A percentile compares a stretch with the other conserved stretches of the same genome.
phyloP scores from a whole-genome alignment of 1,140 invertebrate genomes.

The Drusus annulatus region DNA sequence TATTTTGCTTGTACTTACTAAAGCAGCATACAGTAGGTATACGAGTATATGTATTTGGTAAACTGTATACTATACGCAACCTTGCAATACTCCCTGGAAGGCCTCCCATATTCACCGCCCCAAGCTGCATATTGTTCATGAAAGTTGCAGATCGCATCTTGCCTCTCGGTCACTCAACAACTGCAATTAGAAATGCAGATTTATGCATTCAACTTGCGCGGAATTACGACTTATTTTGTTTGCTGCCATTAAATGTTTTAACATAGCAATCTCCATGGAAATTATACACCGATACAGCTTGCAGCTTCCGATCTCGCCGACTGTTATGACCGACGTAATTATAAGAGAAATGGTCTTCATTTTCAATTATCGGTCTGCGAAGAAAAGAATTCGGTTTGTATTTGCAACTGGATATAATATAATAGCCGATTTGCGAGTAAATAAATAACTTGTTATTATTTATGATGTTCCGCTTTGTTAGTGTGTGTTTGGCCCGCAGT shows the following conservation, averaged over 20 bases:
- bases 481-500: too few species aligned
- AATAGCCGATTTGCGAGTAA: background rate
- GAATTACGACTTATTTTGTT: conserved; percentile 46
- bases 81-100: conserved; percentile 2
- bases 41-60: too few species aligned
- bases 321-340: conserved; percentile 24
- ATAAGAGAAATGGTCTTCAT: conserved; percentile 18
- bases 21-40: too few species aligned
- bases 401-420: background rate
- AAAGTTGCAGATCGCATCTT: conserved; percentile 32
- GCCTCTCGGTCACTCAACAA: conserved; percentile 34
- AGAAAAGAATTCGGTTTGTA: background rate
- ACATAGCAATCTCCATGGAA: conserved; percentile 51
- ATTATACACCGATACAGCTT: conserved; percentile 1
- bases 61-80: background rate
- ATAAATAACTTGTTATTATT: too few species aligned
- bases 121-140: conserved; percentile 15
- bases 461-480: too few species aligned
- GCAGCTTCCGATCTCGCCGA: conserved; percentile 11
- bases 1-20: too few species aligned
- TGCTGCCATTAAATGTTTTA: conserved; percentile 53
- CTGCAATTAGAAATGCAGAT: conserved; percentile 58
- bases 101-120: conserved; percentile 27
- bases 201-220: conserved; percentile 32
- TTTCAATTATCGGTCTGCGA: conserved; percentile 1